Evolutionary conservation across 1,140 invertebrate genomes (phyloP).

Genomic region (Lutraria rhynchaena): DNA sequence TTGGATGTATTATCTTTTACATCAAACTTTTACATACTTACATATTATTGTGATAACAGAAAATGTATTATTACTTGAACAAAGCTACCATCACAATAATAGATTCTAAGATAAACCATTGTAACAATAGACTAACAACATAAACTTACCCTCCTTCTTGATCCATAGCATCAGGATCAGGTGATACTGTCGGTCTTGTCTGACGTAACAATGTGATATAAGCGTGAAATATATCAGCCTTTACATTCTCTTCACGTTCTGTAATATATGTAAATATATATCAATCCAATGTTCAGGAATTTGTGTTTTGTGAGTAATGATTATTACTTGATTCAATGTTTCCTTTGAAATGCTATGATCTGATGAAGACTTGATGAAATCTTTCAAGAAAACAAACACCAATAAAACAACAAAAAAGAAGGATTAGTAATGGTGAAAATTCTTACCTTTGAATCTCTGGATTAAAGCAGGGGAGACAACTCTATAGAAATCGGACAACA

Average conservation of each 20-base stretch:
- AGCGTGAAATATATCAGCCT: constrained; percentile 98
- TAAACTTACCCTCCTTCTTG: constrained; percentile 88
- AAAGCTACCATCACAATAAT: too few relatives aligned
- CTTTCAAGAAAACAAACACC: neutral
- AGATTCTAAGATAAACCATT: too few relatives aligned
- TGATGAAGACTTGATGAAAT: neutral
- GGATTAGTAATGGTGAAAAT: too few relatives aligned
- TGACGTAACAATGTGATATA: constrained; percentile 96
- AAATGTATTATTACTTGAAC: too few relatives aligned
- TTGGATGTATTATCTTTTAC: too few relatives aligned
- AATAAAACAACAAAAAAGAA: too few relatives aligned
- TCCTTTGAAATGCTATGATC: neutral
- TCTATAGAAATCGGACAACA: constrained; percentile 93
- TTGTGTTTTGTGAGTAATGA: too few relatives aligned
- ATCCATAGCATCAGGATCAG: constrained; percentile 88
- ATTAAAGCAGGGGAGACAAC: constrained; percentile 95
- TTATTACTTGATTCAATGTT: neutral
- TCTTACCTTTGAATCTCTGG: constrained; percentile 92
- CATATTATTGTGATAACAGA: too few relatives aligned
- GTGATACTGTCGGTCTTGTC: constrained; percentile 88
- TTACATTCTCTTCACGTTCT: constrained; percentile 99
- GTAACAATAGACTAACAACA: too few relatives aligned
- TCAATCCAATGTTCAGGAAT: neutral
- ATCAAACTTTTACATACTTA: too few relatives aligned
- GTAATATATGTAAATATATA: constrained; percentile 71